A percentile compares a stretch with the other conserved stretches of the same genome.
Evolutionary conservation across 2,113 vertebrate species (phyloP).

Genomic region (Sphyrna mokarran): DNA sequence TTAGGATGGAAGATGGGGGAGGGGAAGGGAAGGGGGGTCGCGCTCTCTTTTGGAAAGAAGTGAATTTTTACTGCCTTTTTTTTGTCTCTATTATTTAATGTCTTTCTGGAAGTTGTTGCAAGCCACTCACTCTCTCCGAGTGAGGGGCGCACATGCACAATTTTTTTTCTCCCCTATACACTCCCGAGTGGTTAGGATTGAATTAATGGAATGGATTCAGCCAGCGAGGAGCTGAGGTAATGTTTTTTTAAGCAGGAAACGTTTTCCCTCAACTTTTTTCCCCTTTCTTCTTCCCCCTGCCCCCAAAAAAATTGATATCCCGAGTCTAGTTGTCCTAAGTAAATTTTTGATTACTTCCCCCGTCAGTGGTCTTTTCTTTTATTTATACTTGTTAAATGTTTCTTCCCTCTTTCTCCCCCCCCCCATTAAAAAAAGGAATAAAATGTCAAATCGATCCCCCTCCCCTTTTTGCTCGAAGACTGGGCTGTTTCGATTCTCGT

Average conservation of each 20-base stretch:
- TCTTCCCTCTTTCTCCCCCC: too few relatives aligned
- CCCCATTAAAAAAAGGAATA: background rate
- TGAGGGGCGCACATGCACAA: slow-evolving; percentile 27
- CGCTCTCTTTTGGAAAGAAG: background rate
- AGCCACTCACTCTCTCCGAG: background rate
- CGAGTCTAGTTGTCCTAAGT: background rate
- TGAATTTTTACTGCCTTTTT: background rate
- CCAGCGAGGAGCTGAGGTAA: background rate
- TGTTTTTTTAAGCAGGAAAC: background rate
- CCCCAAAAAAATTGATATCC: background rate
- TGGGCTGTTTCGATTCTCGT: slow-evolving; percentile 11
- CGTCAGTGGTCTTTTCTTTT: background rate
- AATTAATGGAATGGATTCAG: background rate
- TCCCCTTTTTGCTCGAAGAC: background rate
- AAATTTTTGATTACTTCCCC: too few relatives aligned
- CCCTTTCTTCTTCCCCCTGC: too few relatives aligned
- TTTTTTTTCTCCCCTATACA: background rate
- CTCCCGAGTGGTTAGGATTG: background rate
- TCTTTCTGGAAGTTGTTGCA: slow-evolving; percentile 1
- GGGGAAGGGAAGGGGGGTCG: slow-evolving; percentile 10
- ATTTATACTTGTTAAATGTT: background rate
- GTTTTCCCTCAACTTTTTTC: background rate
- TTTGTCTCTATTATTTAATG: too few relatives aligned
- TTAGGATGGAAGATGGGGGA: too few relatives aligned
- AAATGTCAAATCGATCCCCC: background rate